Percentiles rank a stretch among this genome's conserved stretches.
Conservation (phyloP, 2,888 invertebrate genomes). For the Dynastes grantii region DNA sequence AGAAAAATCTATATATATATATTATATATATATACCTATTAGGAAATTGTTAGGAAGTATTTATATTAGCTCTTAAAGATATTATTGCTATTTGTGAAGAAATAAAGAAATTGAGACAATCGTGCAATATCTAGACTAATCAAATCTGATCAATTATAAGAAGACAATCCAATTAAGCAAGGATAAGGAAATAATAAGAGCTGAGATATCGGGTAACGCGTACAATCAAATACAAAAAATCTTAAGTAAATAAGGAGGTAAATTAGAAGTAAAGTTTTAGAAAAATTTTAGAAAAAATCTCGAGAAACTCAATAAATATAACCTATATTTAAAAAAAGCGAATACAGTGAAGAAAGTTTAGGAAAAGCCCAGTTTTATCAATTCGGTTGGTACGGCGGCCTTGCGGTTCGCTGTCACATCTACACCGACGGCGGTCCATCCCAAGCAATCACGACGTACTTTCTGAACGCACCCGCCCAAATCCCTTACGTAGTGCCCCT, state of each 20-base stretch:
- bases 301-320: neutral
- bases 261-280: neutral
- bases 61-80: conserved; percentile 4
- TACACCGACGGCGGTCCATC: conserved; percentile 42
- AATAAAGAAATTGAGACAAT: conserved; percentile 61
- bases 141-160: conserved; percentile 59
- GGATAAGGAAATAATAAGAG: conserved; percentile 10
- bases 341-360: neutral
- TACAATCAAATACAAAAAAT: conserved; percentile 24
- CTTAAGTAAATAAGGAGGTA: neutral
- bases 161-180: conserved; percentile 51
- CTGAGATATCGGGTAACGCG: conserved; percentile 49
- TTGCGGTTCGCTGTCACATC: conserved; percentile 29
- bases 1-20: conserved; percentile 59
- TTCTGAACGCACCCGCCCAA: conserved; percentile 70
- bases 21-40: conserved; percentile 55
- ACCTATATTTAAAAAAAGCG: conserved; percentile 11
- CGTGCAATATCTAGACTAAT: conserved; percentile 66
- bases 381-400: conserved; percentile 20
- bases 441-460: conserved; percentile 70
- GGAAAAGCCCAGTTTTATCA: neutral
- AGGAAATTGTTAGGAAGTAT: conserved; percentile 38
- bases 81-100: neutral
- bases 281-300: neutral
- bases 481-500: conserved; percentile 71